Evolutionary conservation across 2,888 invertebrate species (phyloP), one percentile per base, ranked within the genome.

Genomic region (Ischnus inquisitorius): DNA sequence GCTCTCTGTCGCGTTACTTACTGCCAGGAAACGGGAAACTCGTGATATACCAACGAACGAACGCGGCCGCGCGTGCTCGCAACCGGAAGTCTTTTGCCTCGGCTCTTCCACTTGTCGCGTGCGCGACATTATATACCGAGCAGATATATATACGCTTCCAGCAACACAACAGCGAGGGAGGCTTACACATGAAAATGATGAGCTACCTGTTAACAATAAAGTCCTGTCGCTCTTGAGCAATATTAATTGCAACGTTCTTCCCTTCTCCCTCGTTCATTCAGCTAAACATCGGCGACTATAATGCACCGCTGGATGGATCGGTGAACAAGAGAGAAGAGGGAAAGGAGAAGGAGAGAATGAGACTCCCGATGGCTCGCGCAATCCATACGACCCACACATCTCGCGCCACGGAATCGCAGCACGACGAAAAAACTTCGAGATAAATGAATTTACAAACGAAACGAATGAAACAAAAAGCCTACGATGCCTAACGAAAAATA

Each of bases 161-260:
- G 48, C 62, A 62, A 74, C 81, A 84, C 54, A 74, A 78, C 14
- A 25, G 60, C 14, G 28, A 6, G 48, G n/a, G 54, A 60, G 57
- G n/a, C 41, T 65, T 28, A 41, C 14, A 22, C 14, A 25, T 67
- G 39, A 76, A 34, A 80, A 74, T 74, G 69, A 84, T 62, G 81
- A 78, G 81, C 81, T 78, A 84, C 83, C 80, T 84, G 83, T 84
- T 84, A 80, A 75, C 84, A 84, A 83, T 77, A 74, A 80, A 80
- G 54, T 62, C 34, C 78, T 34, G 57, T 51, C 51, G 19, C 12
- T 25, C 3, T 2, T n/a, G 68, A 75, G 64, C 62, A 28, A 78
- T 74, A 69, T 81, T 81, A 84, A 84, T 84, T 75, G 43, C 64
- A 25, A 51, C 28, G 16, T 51, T 74, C 48, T 67, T 34, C 34